Evolutionary conservation across 2,113 vertebrate species (phyloP).

Genomic region (Micronisus gabar): DNA sequence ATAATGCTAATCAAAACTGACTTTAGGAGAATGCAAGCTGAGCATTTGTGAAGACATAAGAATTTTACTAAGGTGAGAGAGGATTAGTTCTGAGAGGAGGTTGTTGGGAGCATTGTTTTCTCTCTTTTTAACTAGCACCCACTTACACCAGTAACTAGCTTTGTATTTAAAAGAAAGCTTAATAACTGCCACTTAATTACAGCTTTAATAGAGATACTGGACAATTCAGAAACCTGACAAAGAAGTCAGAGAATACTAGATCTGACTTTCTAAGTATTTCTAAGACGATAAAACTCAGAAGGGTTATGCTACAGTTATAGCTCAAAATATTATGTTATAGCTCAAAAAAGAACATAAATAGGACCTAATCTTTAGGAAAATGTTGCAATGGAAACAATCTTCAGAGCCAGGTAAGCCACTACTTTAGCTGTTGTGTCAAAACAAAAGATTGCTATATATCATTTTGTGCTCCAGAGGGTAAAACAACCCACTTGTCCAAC

Average conservation of each 20-base stretch:
- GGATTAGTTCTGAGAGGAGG: neutral
- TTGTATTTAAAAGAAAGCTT: neutral
- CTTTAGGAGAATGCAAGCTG: neutral
- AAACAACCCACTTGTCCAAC: neutral
- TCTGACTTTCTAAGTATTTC: neutral
- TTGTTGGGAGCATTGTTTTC: neutral
- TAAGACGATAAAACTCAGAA: neutral
- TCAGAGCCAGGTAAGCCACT: neutral
- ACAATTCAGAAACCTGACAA: neutral
- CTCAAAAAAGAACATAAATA: neutral
- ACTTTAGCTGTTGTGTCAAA: neutral
- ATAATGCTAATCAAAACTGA: neutral
- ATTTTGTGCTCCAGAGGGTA: neutral
- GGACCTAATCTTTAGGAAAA: neutral
- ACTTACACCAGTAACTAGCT: neutral
- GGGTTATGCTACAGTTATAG: neutral
- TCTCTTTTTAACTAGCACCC: neutral
- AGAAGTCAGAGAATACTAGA: neutral
- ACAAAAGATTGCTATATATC: neutral
- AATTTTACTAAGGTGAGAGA: neutral
- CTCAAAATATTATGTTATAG: neutral
- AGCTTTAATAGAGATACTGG: neutral
- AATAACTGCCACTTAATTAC: neutral
- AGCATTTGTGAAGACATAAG: neutral
- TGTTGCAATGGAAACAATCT: neutral